phyloP scores from a whole-genome alignment of 2,888 invertebrate genomes.

The Teleogryllus oceanicus region DNA sequence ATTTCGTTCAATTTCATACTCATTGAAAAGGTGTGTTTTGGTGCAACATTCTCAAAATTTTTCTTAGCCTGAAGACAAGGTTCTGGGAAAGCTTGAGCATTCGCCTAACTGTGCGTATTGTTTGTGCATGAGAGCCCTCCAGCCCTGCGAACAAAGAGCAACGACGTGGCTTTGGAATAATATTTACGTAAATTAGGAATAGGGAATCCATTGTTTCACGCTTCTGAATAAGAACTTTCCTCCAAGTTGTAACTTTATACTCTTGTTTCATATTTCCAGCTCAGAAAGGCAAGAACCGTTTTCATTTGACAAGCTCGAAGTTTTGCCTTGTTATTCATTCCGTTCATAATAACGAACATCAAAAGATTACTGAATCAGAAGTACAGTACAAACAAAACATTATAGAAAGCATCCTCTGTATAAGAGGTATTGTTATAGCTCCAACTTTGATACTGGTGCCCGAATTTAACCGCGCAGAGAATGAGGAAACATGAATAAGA shows the following conservation, averaged over 20 bases:
- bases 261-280: background rate
- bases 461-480: background rate
- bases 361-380: conserved; percentile 1
- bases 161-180: background rate
- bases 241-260: background rate
- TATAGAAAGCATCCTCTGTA: background rate
- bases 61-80: too few relatives aligned
- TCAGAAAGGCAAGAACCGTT: background rate
- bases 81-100: too few relatives aligned
- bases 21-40: background rate
- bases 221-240: background rate
- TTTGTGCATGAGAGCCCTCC: too few relatives aligned
- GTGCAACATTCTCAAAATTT: too few relatives aligned
- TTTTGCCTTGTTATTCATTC: background rate
- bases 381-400: conserved; percentile 18
- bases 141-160: background rate
- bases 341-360: conserved; percentile 7
- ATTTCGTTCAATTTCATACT: background rate
- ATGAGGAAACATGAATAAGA: background rate
- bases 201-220: conserved; percentile 18
- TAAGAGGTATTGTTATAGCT: background rate
- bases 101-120: too few relatives aligned
- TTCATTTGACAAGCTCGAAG: conserved; percentile 6
- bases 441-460: background rate
- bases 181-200: background rate